phyloP scores from a whole-genome alignment of 1,140 invertebrate species.

The Drosophila trapezifrons region DNA sequence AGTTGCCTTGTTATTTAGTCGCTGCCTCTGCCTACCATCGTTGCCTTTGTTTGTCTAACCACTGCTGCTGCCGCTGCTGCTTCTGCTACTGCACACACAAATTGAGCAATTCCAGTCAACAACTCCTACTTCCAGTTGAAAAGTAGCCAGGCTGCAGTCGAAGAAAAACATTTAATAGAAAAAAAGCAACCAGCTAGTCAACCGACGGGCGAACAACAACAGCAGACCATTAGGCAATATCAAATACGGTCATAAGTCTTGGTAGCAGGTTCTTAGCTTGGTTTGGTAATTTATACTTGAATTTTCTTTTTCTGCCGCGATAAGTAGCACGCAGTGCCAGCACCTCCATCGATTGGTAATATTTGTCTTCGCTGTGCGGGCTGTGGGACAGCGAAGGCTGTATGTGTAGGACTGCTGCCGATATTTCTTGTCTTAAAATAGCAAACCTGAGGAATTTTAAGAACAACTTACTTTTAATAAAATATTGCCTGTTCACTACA shows the following conservation, averaged over 20 bases:
- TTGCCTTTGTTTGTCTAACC: constrained; percentile 36
- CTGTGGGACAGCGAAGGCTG: constrained; percentile 11
- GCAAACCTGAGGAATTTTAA: not conserved
- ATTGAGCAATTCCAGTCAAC: constrained; percentile 81
- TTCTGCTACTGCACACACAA: constrained; percentile 65
- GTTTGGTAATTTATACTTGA: constrained; percentile 73
- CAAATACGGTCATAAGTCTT: constrained; percentile 78
- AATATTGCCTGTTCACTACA: not conserved
- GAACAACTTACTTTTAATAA: not conserved
- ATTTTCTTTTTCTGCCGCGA: constrained; percentile 48
- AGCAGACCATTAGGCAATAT: constrained; percentile 72
- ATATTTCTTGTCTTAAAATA: not conserved
- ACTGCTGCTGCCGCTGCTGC: constrained; percentile 21
- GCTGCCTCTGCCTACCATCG: constrained; percentile 35
- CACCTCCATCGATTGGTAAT: constrained; percentile 24
- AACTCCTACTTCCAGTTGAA: constrained; percentile 81
- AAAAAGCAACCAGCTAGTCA: constrained; percentile 28
- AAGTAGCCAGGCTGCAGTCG: constrained; percentile 73
- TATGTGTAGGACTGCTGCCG: not conserved
- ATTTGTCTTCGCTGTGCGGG: constrained; percentile 41
- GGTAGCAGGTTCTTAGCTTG: constrained; percentile 75
- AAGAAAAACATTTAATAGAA: constrained; percentile 77
- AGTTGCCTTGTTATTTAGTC: constrained; percentile 53
- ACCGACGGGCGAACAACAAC: constrained; percentile 33
- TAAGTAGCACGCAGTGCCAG: constrained; percentile 57